Percentiles rank a stretch among this genome's conserved stretches.
Conservation (phyloP, 2,113 vertebrate genomes). For the Peromyscus leucopus region DNA sequence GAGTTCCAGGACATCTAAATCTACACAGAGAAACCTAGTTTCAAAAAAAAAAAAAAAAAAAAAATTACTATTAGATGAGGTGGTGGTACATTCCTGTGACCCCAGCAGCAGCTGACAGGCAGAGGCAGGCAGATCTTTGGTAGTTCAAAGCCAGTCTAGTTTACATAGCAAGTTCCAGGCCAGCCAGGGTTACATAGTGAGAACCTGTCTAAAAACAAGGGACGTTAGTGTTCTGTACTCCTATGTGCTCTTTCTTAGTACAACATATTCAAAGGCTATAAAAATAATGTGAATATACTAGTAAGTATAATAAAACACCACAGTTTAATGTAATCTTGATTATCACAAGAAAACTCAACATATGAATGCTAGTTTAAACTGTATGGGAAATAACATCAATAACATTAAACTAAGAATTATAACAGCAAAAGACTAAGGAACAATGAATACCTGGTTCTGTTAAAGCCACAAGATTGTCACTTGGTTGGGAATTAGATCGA, state of each 20-base stretch:
- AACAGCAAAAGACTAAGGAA: neutral
- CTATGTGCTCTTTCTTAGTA: conserved; percentile 1
- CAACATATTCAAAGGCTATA: conserved; percentile 7
- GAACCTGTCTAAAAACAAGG: neutral
- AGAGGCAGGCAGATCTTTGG: neutral
- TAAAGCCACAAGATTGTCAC: conserved; percentile 24
- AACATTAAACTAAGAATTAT: neutral
- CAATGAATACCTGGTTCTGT: neutral
- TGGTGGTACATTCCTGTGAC: neutral
- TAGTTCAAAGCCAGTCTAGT: neutral
- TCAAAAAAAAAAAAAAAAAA: neutral
- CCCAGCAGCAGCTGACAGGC: neutral
- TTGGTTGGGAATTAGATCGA: conserved; percentile 43
- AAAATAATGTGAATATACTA: conserved; percentile 5
- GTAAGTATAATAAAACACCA: neutral
- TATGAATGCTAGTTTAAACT: conserved; percentile 25
- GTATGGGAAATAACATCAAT: conserved; percentile 22
- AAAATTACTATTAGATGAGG: neutral
- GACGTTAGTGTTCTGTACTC: neutral
- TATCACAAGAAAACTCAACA: conserved; percentile 17
- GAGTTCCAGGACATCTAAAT: neutral
- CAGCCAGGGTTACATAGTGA: neutral
- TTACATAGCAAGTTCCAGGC: neutral
- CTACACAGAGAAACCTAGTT: neutral
- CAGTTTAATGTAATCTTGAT: neutral